A percentile compares a stretch with the other conserved stretches of the same genome.
Conservation (phyloP, 2,113 vertebrate genomes). For the Microcebus jonahi region DNA sequence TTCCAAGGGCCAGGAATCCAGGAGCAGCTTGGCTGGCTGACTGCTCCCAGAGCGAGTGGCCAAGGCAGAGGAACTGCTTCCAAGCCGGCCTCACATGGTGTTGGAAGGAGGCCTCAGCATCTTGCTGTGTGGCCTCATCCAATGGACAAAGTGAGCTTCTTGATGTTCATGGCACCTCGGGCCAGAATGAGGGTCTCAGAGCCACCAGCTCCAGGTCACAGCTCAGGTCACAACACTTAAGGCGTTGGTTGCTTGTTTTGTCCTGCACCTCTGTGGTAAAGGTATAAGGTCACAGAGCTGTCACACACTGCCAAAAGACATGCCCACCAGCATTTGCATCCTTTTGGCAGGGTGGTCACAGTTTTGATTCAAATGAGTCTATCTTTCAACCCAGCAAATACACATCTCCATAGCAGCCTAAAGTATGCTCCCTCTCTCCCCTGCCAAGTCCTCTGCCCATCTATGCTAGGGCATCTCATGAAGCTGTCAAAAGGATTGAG, state of each 20-base stretch:
- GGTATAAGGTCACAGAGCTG: neutral
- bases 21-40: neutral
- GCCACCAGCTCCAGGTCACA: neutral
- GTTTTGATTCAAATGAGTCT: neutral
- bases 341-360: too few species aligned
- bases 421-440: neutral
- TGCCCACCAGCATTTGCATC: rapidly evolving
- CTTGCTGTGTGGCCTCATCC: neutral
- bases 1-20: neutral
- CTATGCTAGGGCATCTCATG: neutral
- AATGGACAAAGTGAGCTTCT: neutral
- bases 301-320: neutral
- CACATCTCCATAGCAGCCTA: too few species aligned
- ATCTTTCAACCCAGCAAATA: neutral
- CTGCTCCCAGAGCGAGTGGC: neutral
- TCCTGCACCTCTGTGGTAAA: neutral
- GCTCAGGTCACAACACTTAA: neutral
- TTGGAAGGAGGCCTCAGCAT: neutral
- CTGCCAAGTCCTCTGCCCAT: neutral
- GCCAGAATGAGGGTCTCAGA: neutral
- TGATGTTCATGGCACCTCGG: neutral
- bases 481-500: neutral
- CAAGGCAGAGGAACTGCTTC: neutral
- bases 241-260: neutral
- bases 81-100: neutral